phyloP scores from a whole-genome alignment of 2,888 invertebrate genomes.

The Sphaeridia pumilis region DNA sequence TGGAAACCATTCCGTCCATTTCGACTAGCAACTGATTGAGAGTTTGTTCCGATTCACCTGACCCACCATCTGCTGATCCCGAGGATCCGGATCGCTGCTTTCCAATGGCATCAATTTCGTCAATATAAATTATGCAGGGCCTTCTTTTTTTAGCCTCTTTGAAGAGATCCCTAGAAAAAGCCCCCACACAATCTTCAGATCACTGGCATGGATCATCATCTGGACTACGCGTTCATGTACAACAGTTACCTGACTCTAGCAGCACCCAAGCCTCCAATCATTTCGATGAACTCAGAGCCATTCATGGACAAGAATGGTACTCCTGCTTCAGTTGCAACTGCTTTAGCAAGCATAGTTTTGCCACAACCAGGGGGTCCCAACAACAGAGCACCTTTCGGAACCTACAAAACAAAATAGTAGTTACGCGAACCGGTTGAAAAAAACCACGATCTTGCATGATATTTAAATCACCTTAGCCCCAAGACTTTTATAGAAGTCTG shows the following conservation, averaged over 20 bases:
- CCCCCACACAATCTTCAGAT: too few species aligned
- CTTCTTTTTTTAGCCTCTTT: slow-evolving; percentile 79
- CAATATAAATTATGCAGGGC: slow-evolving; percentile 96
- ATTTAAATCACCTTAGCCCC: too few species aligned
- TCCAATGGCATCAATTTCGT: slow-evolving; percentile 97
- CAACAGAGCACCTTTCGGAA: slow-evolving; percentile 80
- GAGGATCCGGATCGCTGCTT: slow-evolving; percentile 52
- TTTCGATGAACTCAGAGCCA: slow-evolving; percentile 97
- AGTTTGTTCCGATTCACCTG: slow-evolving; percentile 87
- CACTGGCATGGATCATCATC: too few species aligned
- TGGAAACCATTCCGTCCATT: slow-evolving; percentile 96
- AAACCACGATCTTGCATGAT: too few species aligned
- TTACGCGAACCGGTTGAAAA: too few species aligned
- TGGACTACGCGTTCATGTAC: too few species aligned
- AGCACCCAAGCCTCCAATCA: slow-evolving; percentile 96
- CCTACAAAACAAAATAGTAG: too few species aligned
- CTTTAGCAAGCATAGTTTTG: slow-evolving; percentile 89
- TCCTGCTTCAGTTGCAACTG: slow-evolving; percentile 88
- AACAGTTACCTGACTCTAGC: slow-evolving; percentile 72
- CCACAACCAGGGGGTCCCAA: slow-evolving; percentile 96
- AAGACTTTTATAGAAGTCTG: slow-evolving; percentile 71
- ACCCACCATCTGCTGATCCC: slow-evolving; percentile 40
- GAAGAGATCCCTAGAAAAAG: slow-evolving; percentile 83
- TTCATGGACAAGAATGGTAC: slow-evolving; percentile 98
- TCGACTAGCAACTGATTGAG: slow-evolving; percentile 94